These are phyloP conservation scores for Crotalus tigris DNA, from an alignment of 2,113 vertebrate genomes.

Conservation along the genomic window DNA sequence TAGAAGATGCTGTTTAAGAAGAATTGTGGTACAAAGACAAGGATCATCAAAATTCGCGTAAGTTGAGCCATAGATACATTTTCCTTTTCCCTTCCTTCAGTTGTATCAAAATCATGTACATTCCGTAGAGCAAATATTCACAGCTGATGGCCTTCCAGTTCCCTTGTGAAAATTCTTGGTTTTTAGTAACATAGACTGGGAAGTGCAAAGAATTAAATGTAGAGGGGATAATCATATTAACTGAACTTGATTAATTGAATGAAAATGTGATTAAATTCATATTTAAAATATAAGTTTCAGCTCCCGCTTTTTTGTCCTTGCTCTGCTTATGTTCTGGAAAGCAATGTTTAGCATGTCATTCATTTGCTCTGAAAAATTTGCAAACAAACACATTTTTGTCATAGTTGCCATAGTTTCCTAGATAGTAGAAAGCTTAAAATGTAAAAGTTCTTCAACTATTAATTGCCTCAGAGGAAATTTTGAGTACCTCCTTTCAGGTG, in stretches of 20 bases:
- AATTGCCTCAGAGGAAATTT: background rate
- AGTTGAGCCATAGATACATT: constrained; percentile 60
- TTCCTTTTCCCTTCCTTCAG: constrained; percentile 3
- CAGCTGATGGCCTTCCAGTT: background rate
- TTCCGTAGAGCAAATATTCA: background rate
- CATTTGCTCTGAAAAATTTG: background rate
- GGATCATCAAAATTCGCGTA: constrained; percentile 85
- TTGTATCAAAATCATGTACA: background rate
- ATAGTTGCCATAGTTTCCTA: background rate
- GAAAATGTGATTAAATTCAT: background rate
- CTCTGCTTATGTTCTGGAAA: background rate
- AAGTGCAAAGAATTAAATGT: background rate
- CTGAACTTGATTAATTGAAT: background rate
- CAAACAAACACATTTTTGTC: background rate
- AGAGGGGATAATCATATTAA: background rate
- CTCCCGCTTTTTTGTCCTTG: background rate
- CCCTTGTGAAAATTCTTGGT: background rate
- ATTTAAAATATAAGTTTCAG: background rate
- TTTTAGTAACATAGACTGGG: background rate
- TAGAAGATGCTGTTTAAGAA: constrained; percentile 92
- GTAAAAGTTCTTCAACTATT: background rate
- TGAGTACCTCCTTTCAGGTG: background rate
- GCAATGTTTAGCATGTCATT: background rate
- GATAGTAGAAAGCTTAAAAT: background rate
- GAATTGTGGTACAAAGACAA: constrained; percentile 83